A percentile compares a stretch with the other conserved stretches of the same genome.
Conservation (phyloP, 1,140 invertebrate species). For the Eupeodes corollae region DNA sequence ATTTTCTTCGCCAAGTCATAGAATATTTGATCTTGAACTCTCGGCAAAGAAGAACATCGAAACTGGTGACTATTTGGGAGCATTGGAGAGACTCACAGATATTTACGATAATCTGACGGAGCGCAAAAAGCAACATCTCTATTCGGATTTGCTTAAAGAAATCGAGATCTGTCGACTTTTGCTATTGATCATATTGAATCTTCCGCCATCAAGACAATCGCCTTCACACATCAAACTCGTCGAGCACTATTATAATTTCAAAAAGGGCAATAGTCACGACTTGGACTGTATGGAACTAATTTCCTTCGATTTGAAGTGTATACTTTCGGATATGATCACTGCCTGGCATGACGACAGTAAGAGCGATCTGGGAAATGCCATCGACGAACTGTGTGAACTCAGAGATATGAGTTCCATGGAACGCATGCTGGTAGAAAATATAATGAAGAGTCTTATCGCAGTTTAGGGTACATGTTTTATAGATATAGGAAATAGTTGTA, state of each 20-base stretch:
- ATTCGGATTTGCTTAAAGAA: constrained; percentile 21
- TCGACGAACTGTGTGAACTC: too few relatives aligned
- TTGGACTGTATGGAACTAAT: too few relatives aligned
- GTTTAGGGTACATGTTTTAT: too few relatives aligned
- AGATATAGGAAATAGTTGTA: too few relatives aligned
- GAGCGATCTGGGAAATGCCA: too few relatives aligned
- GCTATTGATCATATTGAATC: constrained; percentile 23
- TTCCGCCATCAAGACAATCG: constrained; percentile 30
- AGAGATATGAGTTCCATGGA: too few relatives aligned
- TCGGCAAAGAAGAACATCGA: constrained; percentile 18
- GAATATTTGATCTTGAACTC: constrained; percentile 26
- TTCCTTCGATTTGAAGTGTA: too few relatives aligned
- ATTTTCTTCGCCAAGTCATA: constrained; percentile 30
- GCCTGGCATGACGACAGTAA: too few relatives aligned
- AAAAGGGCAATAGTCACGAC: too few relatives aligned
- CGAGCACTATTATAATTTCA: constrained; percentile 24
- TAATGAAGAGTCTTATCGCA: too few relatives aligned
- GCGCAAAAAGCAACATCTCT: constrained; percentile 21
- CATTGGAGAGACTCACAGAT: constrained; percentile 30
- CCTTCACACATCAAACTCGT: constrained; percentile 35
- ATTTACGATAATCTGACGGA: constrained; percentile 35
- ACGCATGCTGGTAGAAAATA: too few relatives aligned
- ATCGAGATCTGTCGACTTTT: constrained; percentile 27
- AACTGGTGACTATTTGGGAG: constrained; percentile 18
- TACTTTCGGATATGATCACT: too few relatives aligned